These are phyloP conservation scores for Sepioteuthis lessoniana DNA, from an alignment of 2,888 invertebrate species.

Conservation along the genomic window DNA sequence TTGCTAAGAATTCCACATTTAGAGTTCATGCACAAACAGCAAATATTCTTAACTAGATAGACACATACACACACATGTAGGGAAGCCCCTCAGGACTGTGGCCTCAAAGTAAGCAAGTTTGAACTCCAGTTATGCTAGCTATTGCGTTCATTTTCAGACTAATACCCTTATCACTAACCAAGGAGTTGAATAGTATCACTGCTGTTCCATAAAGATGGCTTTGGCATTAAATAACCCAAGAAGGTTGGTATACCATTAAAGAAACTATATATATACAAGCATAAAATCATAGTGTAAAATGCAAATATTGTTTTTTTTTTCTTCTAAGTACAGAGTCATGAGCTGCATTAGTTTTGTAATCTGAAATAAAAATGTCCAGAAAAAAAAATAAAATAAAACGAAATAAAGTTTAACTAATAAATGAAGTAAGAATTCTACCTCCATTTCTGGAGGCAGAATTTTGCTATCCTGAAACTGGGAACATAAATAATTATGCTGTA, in stretches of 20 bases:
- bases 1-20: neutral
- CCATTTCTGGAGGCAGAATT: slow-evolving; percentile 33
- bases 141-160: too few relatives aligned
- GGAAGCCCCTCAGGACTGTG: too few relatives aligned
- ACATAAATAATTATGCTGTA: neutral
- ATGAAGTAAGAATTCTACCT: neutral
- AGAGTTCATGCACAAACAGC: neutral
- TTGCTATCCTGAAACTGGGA: neutral
- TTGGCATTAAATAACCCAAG: too few relatives aligned
- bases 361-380: neutral
- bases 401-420: neutral
- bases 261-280: too few relatives aligned
- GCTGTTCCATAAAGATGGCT: too few relatives aligned
- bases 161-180: too few relatives aligned
- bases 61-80: too few relatives aligned
- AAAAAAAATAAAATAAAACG: neutral
- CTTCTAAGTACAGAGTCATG: neutral
- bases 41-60: neutral
- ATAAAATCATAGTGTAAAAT: neutral
- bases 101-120: too few relatives aligned
- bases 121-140: too few relatives aligned
- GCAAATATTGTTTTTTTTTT: neutral
- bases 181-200: too few relatives aligned
- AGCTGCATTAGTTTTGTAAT: too few relatives aligned
- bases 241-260: too few relatives aligned